phyloP scores from a whole-genome alignment of 2,797 vertebrate species.

The Pseudochaenichthys georgianus region DNA sequence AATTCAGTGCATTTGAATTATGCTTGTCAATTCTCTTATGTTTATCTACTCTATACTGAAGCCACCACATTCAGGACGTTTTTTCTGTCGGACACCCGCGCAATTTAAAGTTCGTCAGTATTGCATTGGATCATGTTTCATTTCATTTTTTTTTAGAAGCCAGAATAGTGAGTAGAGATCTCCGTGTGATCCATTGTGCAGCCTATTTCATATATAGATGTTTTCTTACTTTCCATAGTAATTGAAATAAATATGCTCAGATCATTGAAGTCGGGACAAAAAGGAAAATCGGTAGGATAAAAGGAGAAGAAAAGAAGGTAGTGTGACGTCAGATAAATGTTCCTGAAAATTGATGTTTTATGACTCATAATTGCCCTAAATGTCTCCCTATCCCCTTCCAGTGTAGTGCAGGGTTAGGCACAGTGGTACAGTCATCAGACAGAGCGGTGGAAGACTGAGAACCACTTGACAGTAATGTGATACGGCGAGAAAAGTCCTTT shows the following conservation, averaged over 20 bases:
- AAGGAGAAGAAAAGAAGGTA: background rate
- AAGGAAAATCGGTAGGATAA: background rate
- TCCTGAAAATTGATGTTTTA: slow-evolving; percentile 17
- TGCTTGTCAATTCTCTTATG: too few species aligned
- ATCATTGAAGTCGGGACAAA: slow-evolving; percentile 27
- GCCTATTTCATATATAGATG: background rate
- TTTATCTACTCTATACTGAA: too few species aligned
- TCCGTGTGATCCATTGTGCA: too few species aligned
- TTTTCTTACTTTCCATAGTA: slow-evolving; percentile 20
- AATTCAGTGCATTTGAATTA: too few species aligned
- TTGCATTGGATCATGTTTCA: too few species aligned
- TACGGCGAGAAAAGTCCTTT: slow-evolving; percentile 31
- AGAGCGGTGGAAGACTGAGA: slow-evolving; percentile 23
- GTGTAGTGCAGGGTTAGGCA: slow-evolving; percentile 1
- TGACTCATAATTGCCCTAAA: slow-evolving; percentile 9
- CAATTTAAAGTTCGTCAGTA: too few species aligned
- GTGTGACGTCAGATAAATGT: background rate
- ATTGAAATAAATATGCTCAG: slow-evolving; percentile 44
- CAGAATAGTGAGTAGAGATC: too few species aligned
- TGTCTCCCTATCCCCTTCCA: background rate
- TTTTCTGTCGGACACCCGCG: too few species aligned
- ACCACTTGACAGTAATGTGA: slow-evolving; percentile 51
- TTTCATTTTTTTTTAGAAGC: too few species aligned
- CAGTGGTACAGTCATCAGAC: slow-evolving; percentile 19
- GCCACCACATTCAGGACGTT: too few species aligned